Evolutionary conservation across 2,888 invertebrate species (phyloP), one percentile per base, ranked within the genome.

Genomic region (Dascillus cervinus): DNA sequence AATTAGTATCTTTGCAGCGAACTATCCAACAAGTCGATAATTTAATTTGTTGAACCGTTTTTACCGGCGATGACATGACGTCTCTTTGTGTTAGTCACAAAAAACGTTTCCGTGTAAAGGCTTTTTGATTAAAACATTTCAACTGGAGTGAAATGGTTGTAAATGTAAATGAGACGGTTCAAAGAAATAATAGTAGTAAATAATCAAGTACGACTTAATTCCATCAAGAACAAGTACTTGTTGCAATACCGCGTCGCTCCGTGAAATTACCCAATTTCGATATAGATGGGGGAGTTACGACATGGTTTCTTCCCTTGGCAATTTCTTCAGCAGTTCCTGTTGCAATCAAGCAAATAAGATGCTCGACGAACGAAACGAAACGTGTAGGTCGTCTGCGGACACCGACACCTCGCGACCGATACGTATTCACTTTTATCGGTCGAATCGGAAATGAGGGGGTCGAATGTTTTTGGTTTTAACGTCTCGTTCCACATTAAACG

Each of bases 251-350:
- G 37, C 42, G 38, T 22, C 26, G 36, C 28, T 38, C 41, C 29
- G 29, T 34, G 39, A 32, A 46, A 48, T 46, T 46, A 45, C 45
- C 30, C 34, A 35, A 34, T 41, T 46, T 31, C 41, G 43, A 48
- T 44, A 43, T 43, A 44, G 39, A 43, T 44, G 39, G 37, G 31
- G 32, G 36, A 47, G 31, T 43, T 44, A 43, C 41, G 38, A 45
- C 39, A 41, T 37, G 30, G 39, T 40, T 45, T 39, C 39, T 46
- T n/a, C 36, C 42, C 34, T 28, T 29, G 35, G 37, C 33, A 41
- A 43, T 41, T 41, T 41, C 34, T 37, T 36, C 21, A 26, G 30
- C 31, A 26, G 31, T 31, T 38, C 37, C 33, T 34, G 32, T 26
- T 29, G 37, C 41, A 44, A 41, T 46, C 44, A 42, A 37, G 34